Evolutionary conservation across 2,113 vertebrate genomes (phyloP), one percentile per base, ranked within the genome.

Genomic region (Cinclus cinclus): DNA sequence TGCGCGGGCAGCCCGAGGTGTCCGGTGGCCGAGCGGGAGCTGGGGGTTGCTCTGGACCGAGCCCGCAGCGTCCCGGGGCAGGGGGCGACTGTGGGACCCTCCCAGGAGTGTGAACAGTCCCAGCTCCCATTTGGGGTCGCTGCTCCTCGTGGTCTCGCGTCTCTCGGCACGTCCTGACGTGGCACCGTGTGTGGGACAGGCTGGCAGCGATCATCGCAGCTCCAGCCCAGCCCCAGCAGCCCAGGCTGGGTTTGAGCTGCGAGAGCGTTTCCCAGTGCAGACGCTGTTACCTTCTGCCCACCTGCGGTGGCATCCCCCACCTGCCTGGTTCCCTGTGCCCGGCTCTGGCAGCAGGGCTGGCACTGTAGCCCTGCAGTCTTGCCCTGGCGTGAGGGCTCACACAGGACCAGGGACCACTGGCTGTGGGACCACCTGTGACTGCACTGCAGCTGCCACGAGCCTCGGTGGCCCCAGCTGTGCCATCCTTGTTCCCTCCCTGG

Each of bases 311-410:
- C 31, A 11, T 19, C 42, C 42, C 30, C 16, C 62, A 1, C 35
- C 68, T 41, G 20, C 17, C 74, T 2, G 4, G 25, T 9, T 42
- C 42, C 23, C 55, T 9, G 25, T 25, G 23, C 68, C n/a, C 37
- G 13, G 0, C 13, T 24, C 53, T 1, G 31, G n/a, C 39, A 33
- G 35, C 35, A 16, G 39, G 39, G 50, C 65, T 33, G 73, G 44
- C 19, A 1, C 4, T 6, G 8, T 2, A 4, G 9, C 47, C 0
- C 15, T 2, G 27, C 35, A 7, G 35, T 22, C 37, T 33, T 31
- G 69, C n/a, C 77, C 30, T 2, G 24, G 11, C 5, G 4, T 7
- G 28, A 25, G 50, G 28, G 10, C 20, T 63, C 64, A 5, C 13
- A 7, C 35, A 37, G n/a, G 22, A 8, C 21, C 25, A 23, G 37